Evolutionary conservation across 2,888 invertebrate species (phyloP), one percentile per base, ranked within the genome.

Genomic region (Parapristionchus giblindavisi): DNA sequence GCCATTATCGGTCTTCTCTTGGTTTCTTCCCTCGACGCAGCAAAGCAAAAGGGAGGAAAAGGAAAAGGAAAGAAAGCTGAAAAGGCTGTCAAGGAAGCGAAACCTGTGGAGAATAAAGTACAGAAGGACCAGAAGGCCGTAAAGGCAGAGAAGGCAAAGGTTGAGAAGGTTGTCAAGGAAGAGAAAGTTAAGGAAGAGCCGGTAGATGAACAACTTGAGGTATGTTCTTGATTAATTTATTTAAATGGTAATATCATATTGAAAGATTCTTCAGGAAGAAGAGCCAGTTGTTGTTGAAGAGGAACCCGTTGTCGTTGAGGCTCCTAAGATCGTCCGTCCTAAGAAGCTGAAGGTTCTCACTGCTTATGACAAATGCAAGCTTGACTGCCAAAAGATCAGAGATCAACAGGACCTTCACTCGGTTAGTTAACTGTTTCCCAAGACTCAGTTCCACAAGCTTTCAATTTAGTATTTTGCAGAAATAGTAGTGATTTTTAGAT

Each of bases 1-100:
- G 77, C 78, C 76, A 40, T 82, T 51, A 77, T 78, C 63, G 78
- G 76, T 29, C 81, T 82, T 61, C 77, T 82, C 14, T 75, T 82
- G 32, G 77, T 77, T 6, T 77, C 80, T 14, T 75, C 79, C 29
- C 66, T 82, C 54, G 82, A 82, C 52, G 80, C 79, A 4, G 75
- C 66, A 51, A 82, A 82, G 63, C 29, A 21, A 8, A 82, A 81
- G 78, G 73, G 70, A 38, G 78, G 73, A 27, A 82, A 81, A 56
- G 79, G 72, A 38, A 58, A 81, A 79, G 77, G 66, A 65, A 32
- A 77, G 58, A 24, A 79, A 79, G 60, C 78, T 52, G 58, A 58
- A 34, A 58, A 58, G 60, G 38, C 2, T 8, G 27, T 36, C 36
- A 27, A n/a, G 0, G 61, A 36, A 8, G 70, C 24, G 17, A 56